These are phyloP conservation scores for Acanthurus lineatus DNA, from an alignment of 2,797 vertebrate species.

Conservation along the genomic window DNA sequence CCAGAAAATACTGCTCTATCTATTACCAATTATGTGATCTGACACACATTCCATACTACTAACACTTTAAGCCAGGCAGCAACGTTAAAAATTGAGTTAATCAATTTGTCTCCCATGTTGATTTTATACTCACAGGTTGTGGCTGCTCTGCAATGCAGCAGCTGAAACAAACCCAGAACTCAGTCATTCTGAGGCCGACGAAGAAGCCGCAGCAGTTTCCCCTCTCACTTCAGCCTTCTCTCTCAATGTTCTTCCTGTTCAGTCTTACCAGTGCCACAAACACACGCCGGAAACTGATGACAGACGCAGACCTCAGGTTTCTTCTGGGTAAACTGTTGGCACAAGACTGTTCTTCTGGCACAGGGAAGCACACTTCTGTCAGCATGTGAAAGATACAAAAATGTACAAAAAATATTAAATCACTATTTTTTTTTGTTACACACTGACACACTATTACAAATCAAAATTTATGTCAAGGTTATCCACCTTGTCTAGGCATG, in stretches of 20 bases:
- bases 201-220: conserved; percentile 81
- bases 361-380: conserved; percentile 53
- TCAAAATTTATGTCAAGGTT: background rate
- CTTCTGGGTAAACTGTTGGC: conserved; percentile 53
- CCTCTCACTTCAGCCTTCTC: conserved; percentile 73
- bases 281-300: conserved; percentile 75
- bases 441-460: background rate
- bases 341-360: conserved; percentile 39
- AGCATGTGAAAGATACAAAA: background rate
- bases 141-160: conserved; percentile 94
- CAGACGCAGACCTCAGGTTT: conserved; percentile 55
- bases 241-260: conserved; percentile 80
- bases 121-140: conserved; percentile 87
- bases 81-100: conserved; percentile 9
- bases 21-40: background rate
- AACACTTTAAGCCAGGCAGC: background rate
- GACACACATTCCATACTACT: background rate
- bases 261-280: conserved; percentile 67
- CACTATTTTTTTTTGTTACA: background rate
- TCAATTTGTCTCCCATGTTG: conserved; percentile 4
- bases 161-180: conserved; percentile 95
- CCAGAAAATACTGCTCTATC: background rate
- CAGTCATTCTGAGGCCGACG: conserved; percentile 87
- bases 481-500: background rate
- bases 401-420: background rate